Evolutionary conservation across 2,113 vertebrate genomes (phyloP), one percentile per base, ranked within the genome.

Genomic region (Dendropsophus ebraccatus): DNA sequence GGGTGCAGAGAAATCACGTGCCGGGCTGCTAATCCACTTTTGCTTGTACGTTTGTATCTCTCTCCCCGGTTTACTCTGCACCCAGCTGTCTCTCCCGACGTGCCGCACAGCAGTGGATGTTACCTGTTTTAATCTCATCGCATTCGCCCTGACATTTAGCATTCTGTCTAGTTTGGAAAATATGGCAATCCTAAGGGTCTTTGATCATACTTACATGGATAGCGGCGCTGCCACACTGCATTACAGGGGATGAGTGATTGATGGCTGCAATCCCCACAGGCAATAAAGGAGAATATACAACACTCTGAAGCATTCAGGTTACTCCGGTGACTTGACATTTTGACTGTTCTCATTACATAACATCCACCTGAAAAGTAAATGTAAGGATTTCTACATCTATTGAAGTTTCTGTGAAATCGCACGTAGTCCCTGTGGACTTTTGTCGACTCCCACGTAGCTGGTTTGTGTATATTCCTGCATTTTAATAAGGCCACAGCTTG

Each of bases 341-440:
- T 54, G 58, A 79, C 75, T 85, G 45, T 85, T 79, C 83, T 69
- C 60, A 85, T 54, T 67, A 84, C 82, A 75, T 84, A 52, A 79
- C 62, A 79, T 85, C 19, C 47, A 79, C 75, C 74, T 78, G 41
- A 78, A 78, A 85, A 83, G 54, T 62, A 84, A 74, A 75, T 60
- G 50, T 75, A 84, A 41, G 30, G 52, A 74, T 74, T 74, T 73
- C 14, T 56, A 73, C 52, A 45, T 74, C 67, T 17, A 30, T 72
- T 83, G 49, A 72, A 37, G 49, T 69, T 69, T 52, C 35, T 6
- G 11, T 28, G 50, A 83, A 32, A 32, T 23, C n/a, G 1, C 25
- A 28, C 14, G 52, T 49, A 75, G 37, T 84, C 70, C 25, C n/a
- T 37, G 2, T 58, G 37, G 52, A 35, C 37, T 58, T 74, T 47